Evolutionary conservation across 2,888 invertebrate genomes (phyloP), one percentile per base, ranked within the genome.

Genomic region (Pristionchus maxplancki): DNA sequence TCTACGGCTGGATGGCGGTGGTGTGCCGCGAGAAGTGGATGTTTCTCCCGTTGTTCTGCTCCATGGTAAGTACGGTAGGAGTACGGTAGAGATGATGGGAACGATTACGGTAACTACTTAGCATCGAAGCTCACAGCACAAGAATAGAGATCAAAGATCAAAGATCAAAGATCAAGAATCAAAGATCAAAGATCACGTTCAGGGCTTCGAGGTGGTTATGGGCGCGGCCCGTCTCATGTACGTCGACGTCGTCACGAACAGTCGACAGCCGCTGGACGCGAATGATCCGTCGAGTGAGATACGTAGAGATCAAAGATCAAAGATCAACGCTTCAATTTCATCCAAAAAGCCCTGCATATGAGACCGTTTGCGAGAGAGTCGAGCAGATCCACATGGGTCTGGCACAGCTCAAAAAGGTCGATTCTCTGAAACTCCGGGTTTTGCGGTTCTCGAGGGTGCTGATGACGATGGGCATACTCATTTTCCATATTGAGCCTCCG

Each of bases 131-230:
- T 44, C 78, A 64, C 31, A 28, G 64, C 8, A 8, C 9, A 20
- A n/a, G 2, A 9, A 4, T 6, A 8, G 5, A 58, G 58, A 58
- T 58, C 58, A 58, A 58, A 58, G 58, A 58, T n/a, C 58, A 58
- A n/a, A 6, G 6, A 6, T 24, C n/a, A 44, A 44, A 44, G 15
- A 15, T 64, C 24, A 40, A 40, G 40, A 20, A 24, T 40, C 71
- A 40, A 74, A 74, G 71, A 78, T 78, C 78, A 78, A 78, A 78
- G 78, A 78, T 48, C 78, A 78, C n/a, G 11, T 20, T 28, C 44
- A 78, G 78, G 44, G n/a, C 11, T 78, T 44, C 78, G 78, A 78
- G 28, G n/a, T 78, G 9, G 4, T 78, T 2, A 78, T 78, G 78
- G 78, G 34, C 44, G 40, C n/a, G 5, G 78, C n/a, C 6, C 78